Evolutionary conservation across 2,797 vertebrate genomes (phyloP), one percentile per base, ranked within the genome.

Genomic region (Sandelia bainsii): DNA sequence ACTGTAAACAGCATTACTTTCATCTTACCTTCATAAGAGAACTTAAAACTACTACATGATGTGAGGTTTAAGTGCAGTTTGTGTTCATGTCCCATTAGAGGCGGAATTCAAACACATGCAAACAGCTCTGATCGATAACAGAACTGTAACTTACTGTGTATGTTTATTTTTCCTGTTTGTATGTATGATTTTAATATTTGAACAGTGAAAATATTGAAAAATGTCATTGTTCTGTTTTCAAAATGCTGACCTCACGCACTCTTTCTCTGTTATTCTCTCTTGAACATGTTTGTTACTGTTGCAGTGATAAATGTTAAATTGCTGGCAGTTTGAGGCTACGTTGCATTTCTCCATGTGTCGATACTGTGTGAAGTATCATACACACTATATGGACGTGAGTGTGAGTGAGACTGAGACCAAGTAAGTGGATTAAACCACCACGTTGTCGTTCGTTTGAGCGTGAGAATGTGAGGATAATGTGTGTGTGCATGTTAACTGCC

Each of bases 91-190:
- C 89, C 80, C 82, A 80, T 80, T 80, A 81, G 83, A 89, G 90
- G 90, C 83, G 49, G 83, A 91, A 91, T 89, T 77, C 85, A 88
- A 90, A 94, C 90, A 90, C 89, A 91, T 93, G 91, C 93, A 93
- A 92, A 90, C 88, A 85, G 91, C 90, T 93, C 92, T 93, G 89
- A 89, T 84, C 85, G 82, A 92, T 80, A 87, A 84, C 91, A 91
- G 91, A 92, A 92, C 92, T 94, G 91, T 91, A 90, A 93, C 89
- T 93, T 94, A 93, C 87, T 91, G 91, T 93, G 88, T 93, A 86
- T 89, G 89, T 81, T 85, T 75, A 12, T 77, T 72, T 77, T 81
- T 84, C 61, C 60, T 74, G 62, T 84, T 86, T 87, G 83, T 93
- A 85, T 88, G 91, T 93, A 91, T 84, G 89, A 87, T 88, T 91